phyloP scores from a whole-genome alignment of 2,888 invertebrate genomes.

The Poecilus cupreus region DNA sequence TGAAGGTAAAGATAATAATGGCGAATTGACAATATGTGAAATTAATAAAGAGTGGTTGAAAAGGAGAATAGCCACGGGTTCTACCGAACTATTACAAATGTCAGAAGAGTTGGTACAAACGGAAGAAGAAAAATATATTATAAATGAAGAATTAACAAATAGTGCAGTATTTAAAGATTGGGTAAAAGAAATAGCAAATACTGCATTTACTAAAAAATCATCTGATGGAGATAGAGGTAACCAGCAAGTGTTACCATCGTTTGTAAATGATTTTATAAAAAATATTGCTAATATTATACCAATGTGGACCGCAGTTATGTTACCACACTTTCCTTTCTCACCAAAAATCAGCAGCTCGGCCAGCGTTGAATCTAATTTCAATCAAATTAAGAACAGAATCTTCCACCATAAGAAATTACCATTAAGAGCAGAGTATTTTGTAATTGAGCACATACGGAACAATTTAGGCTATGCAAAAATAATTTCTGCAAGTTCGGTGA shows the following conservation, averaged over 20 bases:
- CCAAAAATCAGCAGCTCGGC: conserved; percentile 3
- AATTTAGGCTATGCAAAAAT: conserved; percentile 1
- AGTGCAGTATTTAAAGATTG: background rate
- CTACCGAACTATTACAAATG: conserved; percentile 31
- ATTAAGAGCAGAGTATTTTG: background rate
- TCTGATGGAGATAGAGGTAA: conserved; percentile 8
- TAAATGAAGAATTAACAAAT: background rate
- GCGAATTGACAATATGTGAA: conserved; percentile 49
- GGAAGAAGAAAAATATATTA: background rate
- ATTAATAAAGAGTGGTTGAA: conserved; percentile 53
- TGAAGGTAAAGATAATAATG: conserved; percentile 35
- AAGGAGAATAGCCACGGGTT: conserved; percentile 49
- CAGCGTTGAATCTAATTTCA: conserved; percentile 9
- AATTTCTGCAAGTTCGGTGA: background rate
- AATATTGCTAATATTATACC: background rate
- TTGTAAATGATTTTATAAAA: background rate
- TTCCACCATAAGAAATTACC: background rate
- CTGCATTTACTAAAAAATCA: background rate
- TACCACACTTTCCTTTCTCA: background rate
- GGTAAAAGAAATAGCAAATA: background rate
- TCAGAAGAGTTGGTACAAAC: conserved; percentile 5
- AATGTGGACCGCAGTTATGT: conserved; percentile 7
- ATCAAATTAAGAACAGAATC: conserved; percentile 6
- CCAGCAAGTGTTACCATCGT: conserved; percentile 4
- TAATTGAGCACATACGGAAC: background rate